Conservation (phyloP, 2,113 vertebrate species). For the Hiodon tergisus region DNA sequence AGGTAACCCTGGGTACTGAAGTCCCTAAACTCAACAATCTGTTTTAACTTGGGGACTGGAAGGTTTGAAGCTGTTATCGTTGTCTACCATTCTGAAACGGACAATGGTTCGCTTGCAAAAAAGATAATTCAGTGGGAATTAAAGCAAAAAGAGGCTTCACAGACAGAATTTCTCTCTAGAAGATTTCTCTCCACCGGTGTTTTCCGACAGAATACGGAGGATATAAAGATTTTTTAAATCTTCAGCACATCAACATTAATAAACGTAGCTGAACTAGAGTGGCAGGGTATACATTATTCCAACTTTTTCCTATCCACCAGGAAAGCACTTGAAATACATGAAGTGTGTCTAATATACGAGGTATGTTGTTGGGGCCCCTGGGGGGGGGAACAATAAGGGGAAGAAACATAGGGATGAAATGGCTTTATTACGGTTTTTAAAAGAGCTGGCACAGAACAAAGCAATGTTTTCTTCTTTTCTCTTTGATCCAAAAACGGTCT, state of each 20-base stretch:
- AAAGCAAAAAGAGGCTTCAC: too few species aligned
- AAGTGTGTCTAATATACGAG: constrained; percentile 47
- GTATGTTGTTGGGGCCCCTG: constrained; percentile 33
- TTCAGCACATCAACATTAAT: too few species aligned
- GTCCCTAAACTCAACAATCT: background rate
- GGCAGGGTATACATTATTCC: constrained; percentile 44
- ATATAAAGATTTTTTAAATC: too few species aligned
- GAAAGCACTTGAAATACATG: background rate
- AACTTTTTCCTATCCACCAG: constrained; percentile 27
- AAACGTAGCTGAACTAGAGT: constrained; percentile 26
- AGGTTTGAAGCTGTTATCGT: too few species aligned
- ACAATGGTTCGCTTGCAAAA: too few species aligned
- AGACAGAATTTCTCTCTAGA: too few species aligned
- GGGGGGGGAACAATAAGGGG: constrained; percentile 37
- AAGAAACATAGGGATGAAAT: constrained; percentile 39
- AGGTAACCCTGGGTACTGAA: background rate
- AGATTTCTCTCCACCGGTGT: too few species aligned
- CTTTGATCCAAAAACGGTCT: constrained; percentile 12
- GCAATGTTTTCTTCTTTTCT: constrained; percentile 15
- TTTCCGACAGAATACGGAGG: too few species aligned
- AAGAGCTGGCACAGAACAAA: background rate
- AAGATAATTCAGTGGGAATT: too few species aligned
- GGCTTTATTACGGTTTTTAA: constrained; percentile 29
- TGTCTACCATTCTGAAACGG: too few species aligned
- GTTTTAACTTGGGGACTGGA: too few species aligned